Base-by-base conservation (phyloP, 2,888 invertebrate genomes). In the Liodrosophila aerea region DNA sequence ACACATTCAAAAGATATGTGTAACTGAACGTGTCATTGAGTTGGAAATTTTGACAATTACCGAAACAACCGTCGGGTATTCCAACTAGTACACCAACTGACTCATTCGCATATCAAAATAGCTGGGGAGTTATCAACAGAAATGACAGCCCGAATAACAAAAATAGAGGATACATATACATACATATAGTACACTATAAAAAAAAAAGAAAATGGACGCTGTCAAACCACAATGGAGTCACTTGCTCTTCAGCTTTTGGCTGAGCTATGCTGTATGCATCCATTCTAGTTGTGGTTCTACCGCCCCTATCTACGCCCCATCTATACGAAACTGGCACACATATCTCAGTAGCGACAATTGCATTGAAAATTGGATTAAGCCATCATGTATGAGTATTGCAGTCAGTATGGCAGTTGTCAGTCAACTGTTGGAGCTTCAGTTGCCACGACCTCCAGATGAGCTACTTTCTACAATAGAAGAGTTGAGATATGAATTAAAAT, bases 341-440 rank as follows among this genome's bases (percentile, higher is more conserved):
- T 60, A 51, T 70, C 67, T 73, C 58, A 53, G 74, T 49, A 39
- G 58, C 62, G 82, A 85, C 85, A 85, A 85, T 78, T 82, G 83
- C 83, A 85, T 68, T 53, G 76, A 57, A 78, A 78, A 85, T 78
- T 77, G 85, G 85, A 85, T 78, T 64, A 82, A 78, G 64, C 62
- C 68, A 73, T 69, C 78, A 62, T 59, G 63, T 63, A 83, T n/a
- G n/a, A n/a, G n/a, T n/a, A n/a, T n/a, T n/a, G n/a, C n/a, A n/a
- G n/a, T n/a, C n/a, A n/a, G n/a, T n/a, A 46, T 60, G 83, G 59
- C 80, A 78, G 67, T 49, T 72, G 72, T 56, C 73, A 31, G 41
- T 9, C 40, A 60, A 71, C 36, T 33, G n/a, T 27, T 11, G 29
- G 34, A 22, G 34, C 5, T 18, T 12, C 45, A 39, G 54, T 39